Percentiles rank a stretch among this genome's conserved stretches.
phyloP scores from a whole-genome alignment of 2,888 invertebrate genomes.

The Hemaris fuciformis region DNA sequence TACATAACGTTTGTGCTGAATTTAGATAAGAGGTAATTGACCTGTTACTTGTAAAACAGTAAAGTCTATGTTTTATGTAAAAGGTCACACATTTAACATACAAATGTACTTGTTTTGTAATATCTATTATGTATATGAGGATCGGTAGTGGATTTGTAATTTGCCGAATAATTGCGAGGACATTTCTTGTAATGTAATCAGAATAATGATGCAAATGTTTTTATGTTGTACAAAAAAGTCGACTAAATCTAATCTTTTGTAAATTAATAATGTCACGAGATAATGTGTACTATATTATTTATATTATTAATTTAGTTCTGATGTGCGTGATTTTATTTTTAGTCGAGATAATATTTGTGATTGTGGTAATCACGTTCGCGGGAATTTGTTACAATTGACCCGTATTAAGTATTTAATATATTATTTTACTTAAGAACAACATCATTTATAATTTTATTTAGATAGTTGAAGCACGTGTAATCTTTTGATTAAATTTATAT shows the following conservation, averaged over 20 bases:
- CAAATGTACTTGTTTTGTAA: not conserved
- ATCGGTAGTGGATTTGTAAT: not conserved
- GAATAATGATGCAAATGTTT: not conserved
- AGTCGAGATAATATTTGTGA: not conserved
- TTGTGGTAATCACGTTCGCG: not conserved
- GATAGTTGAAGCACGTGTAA: not conserved
- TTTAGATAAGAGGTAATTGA: not conserved
- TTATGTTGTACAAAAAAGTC: not conserved
- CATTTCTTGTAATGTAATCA: not conserved
- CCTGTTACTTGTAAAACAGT: not conserved
- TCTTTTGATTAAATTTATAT: not conserved
- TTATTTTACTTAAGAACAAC: not conserved
- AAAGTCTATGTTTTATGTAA: not conserved
- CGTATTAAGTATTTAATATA: not conserved
- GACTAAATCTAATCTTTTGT: not conserved
- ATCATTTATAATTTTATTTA: not conserved
- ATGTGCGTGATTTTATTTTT: not conserved
- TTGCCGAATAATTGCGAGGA: not conserved
- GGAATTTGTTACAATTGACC: not conserved
- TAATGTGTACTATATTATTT: not conserved
- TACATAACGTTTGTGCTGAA: not conserved
- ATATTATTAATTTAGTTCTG: not conserved
- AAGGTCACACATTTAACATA: not conserved
- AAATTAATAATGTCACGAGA: constrained; percentile 2
- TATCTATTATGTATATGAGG: not conserved